A percentile compares a stretch with the other conserved stretches of the same genome.
phyloP scores from a whole-genome alignment of 2,113 vertebrate genomes.

The Lutjanus erythropterus region DNA sequence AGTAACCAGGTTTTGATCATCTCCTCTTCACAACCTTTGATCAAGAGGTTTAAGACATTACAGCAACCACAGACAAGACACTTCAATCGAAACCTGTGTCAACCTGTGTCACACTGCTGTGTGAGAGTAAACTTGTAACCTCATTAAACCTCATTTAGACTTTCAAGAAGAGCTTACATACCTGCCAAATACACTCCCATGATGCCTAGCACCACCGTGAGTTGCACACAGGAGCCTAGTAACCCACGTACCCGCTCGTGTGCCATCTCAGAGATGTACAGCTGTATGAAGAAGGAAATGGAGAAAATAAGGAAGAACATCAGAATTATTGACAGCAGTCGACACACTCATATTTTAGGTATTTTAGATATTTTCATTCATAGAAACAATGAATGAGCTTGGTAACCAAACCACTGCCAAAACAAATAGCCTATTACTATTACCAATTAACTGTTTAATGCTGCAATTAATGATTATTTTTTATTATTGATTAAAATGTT shows the following conservation, averaged over 20 bases:
- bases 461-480: not conserved
- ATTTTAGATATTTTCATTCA: not conserved
- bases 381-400: not conserved
- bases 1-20: not conserved
- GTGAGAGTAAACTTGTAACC: not conserved
- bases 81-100: no score
- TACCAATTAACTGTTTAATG: not conserved
- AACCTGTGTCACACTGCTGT: not conserved
- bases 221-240: slow-evolving; percentile 93
- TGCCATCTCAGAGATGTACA: slow-evolving; percentile 94
- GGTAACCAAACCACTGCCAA: not conserved
- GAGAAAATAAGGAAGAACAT: not conserved
- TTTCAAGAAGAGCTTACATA: slow-evolving; percentile 57
- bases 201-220: slow-evolving; percentile 95
- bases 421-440: not conserved
- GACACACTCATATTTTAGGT: not conserved
- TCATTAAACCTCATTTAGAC: no score
- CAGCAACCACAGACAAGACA: not conserved
- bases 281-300: slow-evolving; percentile 71
- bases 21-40: not conserved
- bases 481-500: not conserved
- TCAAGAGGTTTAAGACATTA: not conserved
- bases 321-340: not conserved
- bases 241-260: slow-evolving; percentile 90
- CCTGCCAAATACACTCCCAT: slow-evolving; percentile 92